Evolutionary conservation across 2,888 invertebrate species (phyloP), one percentile per base, ranked within the genome.

Genomic region (Euplexia lucipara): DNA sequence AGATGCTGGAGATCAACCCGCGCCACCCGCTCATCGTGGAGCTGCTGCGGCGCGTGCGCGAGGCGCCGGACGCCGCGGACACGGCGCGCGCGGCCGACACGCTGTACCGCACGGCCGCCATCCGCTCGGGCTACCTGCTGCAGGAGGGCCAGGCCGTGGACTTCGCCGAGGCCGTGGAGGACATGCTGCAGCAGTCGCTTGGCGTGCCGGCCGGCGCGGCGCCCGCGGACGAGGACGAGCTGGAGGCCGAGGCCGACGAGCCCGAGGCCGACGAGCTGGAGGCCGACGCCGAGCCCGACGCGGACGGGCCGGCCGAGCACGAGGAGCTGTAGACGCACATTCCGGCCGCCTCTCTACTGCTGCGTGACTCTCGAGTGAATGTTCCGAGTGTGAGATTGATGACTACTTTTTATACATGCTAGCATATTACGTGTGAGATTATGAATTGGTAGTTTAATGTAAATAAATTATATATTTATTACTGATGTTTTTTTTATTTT

Each of bases 1-100:
- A 99, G 95, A 98, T 98, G 53, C 95, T 99, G 81, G 99, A 99
- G 96, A 97, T 99, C 83, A 99, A 99, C 95, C 99, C 99, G 44
- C 96, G 98, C 57, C 99, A 99, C 96, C 99, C 99, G 26, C 96
- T 99, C 53, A 97, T 99, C 87, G 97, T 39, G 49, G 99, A 99
- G 94, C 96, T 99, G 77, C 95, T 99, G 88, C 96, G 97, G 34
- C 96, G 98, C 83, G 97, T 99, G 20, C 96, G 96, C 73, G 96
- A 97, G 68, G 97, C 98, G 90, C 96, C 97, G 45, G 96, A 97
- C 39, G 98, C 98, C 91, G 99, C 99, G 20, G 58, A 10, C n/a
- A 75, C 9, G 95, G 97, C 99, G 96, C 97, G 97, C 39, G 98
- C 98, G 91, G 99, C 99, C 9, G 0, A 59, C 61, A 81, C 10